These are phyloP conservation scores for Lepus oiostolus DNA, from an alignment of 2,797 vertebrate genomes.

Conservation along the genomic window DNA sequence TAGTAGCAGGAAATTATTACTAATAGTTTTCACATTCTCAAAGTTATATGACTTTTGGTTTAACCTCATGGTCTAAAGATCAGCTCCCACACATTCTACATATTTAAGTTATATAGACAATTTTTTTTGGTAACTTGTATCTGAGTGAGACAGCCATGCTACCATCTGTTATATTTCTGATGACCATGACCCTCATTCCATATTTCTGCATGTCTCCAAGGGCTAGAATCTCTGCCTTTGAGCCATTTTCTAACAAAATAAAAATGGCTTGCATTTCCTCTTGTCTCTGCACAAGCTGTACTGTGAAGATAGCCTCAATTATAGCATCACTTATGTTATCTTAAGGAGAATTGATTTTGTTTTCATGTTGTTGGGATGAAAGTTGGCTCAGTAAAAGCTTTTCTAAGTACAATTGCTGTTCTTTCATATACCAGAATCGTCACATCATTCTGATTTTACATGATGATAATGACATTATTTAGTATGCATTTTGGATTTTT, in stretches of 20 bases:
- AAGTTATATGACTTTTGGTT: conserved; percentile 60
- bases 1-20: background rate
- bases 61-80: conserved; percentile 53
- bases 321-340: conserved; percentile 80
- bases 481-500: conserved; percentile 83
- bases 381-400: conserved; percentile 74
- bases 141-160: conserved; percentile 75
- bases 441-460: conserved; percentile 75
- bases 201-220: conserved; percentile 85
- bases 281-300: conserved; percentile 77
- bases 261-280: conserved; percentile 83
- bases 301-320: conserved; percentile 85
- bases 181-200: conserved; percentile 80
- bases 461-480: conserved; percentile 82
- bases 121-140: conserved; percentile 81
- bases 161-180: conserved; percentile 86
- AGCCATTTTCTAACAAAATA: conserved; percentile 84
- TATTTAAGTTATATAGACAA: conserved; percentile 77
- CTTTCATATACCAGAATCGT: conserved; percentile 62
- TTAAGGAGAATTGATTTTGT: conserved; percentile 85
- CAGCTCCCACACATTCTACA: conserved; percentile 6
- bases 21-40: conserved; percentile 66
- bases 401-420: conserved; percentile 63
- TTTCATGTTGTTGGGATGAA: conserved; percentile 80
- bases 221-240: conserved; percentile 79